Evolutionary conservation across 2,888 invertebrate genomes (phyloP), one percentile per base, ranked within the genome.

Genomic region (Erebia epiphron): DNA sequence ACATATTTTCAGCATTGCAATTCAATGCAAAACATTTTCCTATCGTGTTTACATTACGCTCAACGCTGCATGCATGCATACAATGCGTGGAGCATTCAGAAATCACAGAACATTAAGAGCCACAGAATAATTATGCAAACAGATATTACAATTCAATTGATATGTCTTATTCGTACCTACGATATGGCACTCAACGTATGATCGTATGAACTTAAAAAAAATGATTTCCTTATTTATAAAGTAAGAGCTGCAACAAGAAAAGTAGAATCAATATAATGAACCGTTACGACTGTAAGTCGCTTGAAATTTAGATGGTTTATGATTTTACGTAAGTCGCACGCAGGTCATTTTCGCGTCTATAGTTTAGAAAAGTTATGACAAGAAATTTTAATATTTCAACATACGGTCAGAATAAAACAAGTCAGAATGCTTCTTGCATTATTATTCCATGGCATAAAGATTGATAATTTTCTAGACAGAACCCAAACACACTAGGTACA

Each of bases 51-150:
- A 66, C 56, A 66, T 57, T 57, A 57, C 46, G 14, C 46, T 57
- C 57, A 58, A 57, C 16, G 52, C 35, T 64, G 46, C 67, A 50
- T 60, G 54, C 56, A 26, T 57, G 11, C 56, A 21, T 21, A 16
- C 14, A 41, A 61, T 67, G 67, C 52, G 52, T 41, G 13, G 2
- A 50, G 41, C 60, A 61, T 61, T 61, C 26, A 52, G 61, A 60
- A 52, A 60, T 60, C 60, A 61, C 50, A 61, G 67, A 52, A 67
- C 49, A 67, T 67, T 67, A 60, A 35, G 41, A 14, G 60, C 13
- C 67, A 67, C 52, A 67, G 67, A 67, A 52, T 61, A 61, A 41
- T 50, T 9, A 61, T 11, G 52, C 67, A 58, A 67, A 3, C 61
- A 52, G 41, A 61, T 41, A 0, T 14, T 16, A 7, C 21, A 66